Evolutionary conservation across 2,797 vertebrate species (phyloP).

Genomic region (Benthosema pterotum): DNA sequence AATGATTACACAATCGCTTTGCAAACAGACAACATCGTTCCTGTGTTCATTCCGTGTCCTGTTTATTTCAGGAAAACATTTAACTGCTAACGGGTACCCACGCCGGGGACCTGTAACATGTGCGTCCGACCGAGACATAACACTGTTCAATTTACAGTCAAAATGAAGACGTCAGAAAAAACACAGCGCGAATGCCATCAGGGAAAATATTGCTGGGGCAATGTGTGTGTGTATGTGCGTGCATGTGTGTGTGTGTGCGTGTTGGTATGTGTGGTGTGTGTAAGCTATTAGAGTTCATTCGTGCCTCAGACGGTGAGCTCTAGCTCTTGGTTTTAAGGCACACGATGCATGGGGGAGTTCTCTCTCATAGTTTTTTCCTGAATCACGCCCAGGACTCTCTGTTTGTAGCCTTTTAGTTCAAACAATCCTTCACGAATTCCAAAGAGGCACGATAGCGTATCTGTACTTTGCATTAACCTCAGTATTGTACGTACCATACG

Average conservation of each 20-base stretch:
- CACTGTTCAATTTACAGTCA: slow-evolving; percentile 72
- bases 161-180: slow-evolving; percentile 74
- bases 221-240: slow-evolving; percentile 18
- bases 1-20: no score
- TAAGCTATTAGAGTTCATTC: slow-evolving; percentile 45
- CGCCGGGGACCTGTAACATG: no score
- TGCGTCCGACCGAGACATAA: slow-evolving; percentile 71
- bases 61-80: no score
- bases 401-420: slow-evolving; percentile 22
- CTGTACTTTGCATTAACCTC: slow-evolving; percentile 50
- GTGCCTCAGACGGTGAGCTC: slow-evolving; percentile 36
- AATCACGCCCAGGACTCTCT: slow-evolving; percentile 27
- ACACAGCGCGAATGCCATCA: slow-evolving; percentile 52
- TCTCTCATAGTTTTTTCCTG: slow-evolving; percentile 50
- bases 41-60: no score
- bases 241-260: slow-evolving; percentile 24
- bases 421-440: slow-evolving; percentile 54
- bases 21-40: no score
- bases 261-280: slow-evolving; percentile 8
- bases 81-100: no score
- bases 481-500: no score
- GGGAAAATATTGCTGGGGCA: slow-evolving; percentile 17
- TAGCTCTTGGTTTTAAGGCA: slow-evolving; percentile 68
- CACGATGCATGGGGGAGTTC: slow-evolving; percentile 38
- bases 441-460: slow-evolving; percentile 57